Base-by-base conservation (phyloP, 2,113 vertebrate species). In the Semnopithecus entellus region DNA sequence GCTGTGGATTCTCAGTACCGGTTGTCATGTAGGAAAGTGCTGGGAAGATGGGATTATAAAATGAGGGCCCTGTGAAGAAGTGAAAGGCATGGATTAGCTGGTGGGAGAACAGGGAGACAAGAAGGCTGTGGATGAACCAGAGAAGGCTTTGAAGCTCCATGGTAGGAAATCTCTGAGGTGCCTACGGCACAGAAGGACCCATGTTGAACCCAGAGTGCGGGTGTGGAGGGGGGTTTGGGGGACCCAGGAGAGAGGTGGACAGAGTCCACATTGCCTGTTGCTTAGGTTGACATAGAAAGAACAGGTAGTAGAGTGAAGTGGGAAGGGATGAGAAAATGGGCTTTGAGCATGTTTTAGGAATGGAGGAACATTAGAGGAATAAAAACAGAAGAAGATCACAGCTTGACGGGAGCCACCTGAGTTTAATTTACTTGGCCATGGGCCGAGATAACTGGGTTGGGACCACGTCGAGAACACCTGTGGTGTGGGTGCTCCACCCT, bases 131-230 rank as follows among this genome's bases (percentile, higher is more conserved):
- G 8, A 2, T 50, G 25, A 90, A 35, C 14, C 30, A 68, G 75
- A 50, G 50, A 18, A 68, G 61, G 45, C 45, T 25, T 9, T 8
- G 66, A 40, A 64, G 59, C 45, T 52, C 30, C 3, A 1, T 16
- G 30, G 1, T 40, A 18, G 18, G 72, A 25, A 23, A 6, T 48
- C 11, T 88, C 32, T 35, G 45, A 11, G 2, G 20, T 17, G 55
- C 35, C 11, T 38, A 4, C 0, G 8, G 23, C 45, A 4, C 10
- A 43, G 85, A 59, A 78, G 68, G 18, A 20, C 17, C 8, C 12
- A 2, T 0, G 16, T 32, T 18, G 43, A 40, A 8, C 9, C 27
- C 8, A 16, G 5, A 52, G 10, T 18, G 16, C n/a, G 52, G 6
- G 43, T 0, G 0, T 16, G 17, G 12, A 45, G 52, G 55, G 20